A percentile compares a stretch with the other conserved stretches of the same genome.
Conservation (phyloP, 37 sponge, comb jelly and placozoan species). For the Cliona cf. orientalis region DNA sequence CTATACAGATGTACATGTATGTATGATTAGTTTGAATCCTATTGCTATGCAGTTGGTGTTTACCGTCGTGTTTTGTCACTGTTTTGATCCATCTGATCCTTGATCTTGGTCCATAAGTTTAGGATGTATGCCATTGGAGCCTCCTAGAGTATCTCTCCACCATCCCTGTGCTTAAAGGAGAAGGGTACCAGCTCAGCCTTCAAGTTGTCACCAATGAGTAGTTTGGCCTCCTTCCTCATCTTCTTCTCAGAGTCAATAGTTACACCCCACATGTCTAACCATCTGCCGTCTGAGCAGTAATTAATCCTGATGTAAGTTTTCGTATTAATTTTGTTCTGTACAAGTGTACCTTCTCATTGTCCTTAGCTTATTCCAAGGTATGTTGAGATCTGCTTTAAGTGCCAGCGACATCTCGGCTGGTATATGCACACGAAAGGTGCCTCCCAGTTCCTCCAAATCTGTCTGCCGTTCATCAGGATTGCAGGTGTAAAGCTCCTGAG, state of each 20-base stretch:
- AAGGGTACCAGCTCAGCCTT: slow-evolving; percentile 34
- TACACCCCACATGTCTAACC: slow-evolving; percentile 22
- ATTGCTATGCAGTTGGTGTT: neutral
- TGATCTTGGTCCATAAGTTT: neutral
- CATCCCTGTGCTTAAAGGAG: neutral
- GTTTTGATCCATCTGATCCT: neutral
- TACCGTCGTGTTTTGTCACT: neutral
- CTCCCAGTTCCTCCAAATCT: neutral
- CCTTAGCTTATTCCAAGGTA: slow-evolving; percentile 45
- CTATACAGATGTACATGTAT: neutral
- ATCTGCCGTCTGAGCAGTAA: too few relatives aligned
- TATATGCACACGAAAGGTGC: slow-evolving; percentile 7
- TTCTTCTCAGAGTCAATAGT: slow-evolving; percentile 39
- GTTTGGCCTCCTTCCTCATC: neutral
- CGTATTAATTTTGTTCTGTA: neutral
- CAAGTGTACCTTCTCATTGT: slow-evolving; percentile 19
- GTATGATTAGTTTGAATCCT: neutral
- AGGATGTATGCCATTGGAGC: slow-evolving; percentile 35
- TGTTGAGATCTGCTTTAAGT: slow-evolving; percentile 33
- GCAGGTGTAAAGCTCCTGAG: neutral
- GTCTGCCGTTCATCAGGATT: neutral
- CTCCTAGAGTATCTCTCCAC: slow-evolving; percentile 9
- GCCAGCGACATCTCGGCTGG: slow-evolving; percentile 31
- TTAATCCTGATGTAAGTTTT: neutral
- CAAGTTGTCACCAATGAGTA: neutral